phyloP scores from a whole-genome alignment of 2,113 vertebrate species.

The Thamnaconus septentrionalis region DNA sequence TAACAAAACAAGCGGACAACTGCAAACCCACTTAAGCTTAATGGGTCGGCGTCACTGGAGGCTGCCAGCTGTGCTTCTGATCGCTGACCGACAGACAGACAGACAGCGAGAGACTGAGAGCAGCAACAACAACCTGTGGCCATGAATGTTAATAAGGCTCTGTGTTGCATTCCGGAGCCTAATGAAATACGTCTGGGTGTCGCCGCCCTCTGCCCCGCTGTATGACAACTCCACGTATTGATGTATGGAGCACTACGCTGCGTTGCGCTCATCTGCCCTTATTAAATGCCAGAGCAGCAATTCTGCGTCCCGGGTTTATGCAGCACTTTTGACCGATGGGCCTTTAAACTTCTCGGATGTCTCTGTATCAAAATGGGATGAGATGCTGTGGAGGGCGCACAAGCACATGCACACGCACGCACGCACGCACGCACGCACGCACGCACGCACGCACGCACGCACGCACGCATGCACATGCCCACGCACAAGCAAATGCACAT shows the following conservation, averaged over 20 bases:
- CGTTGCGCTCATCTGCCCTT: conserved; percentile 48
- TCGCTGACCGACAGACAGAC: conserved; percentile 18
- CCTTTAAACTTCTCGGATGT: conserved; percentile 31
- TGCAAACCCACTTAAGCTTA: not conserved
- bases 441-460: too few relatives aligned
- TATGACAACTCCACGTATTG: conserved; percentile 58
- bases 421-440: too few relatives aligned
- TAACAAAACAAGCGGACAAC: not conserved
- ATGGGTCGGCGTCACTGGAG: conserved; percentile 7
- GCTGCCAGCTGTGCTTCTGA: not conserved
- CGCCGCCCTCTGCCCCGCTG: conserved; percentile 25
- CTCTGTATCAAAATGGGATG: conserved; percentile 25
- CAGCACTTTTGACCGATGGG: conserved; percentile 52
- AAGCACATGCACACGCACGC: not conserved
- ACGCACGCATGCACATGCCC: too few relatives aligned
- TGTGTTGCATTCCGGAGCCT: conserved; percentile 29
- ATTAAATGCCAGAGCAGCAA: conserved; percentile 66
- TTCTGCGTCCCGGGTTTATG: conserved; percentile 45
- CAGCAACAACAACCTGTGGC: conserved; percentile 55
- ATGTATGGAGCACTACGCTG: conserved; percentile 43
- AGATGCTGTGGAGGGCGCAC: conserved; percentile 16
- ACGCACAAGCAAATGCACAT: not conserved
- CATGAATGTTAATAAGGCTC: conserved; percentile 54
- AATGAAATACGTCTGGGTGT: conserved; percentile 47
- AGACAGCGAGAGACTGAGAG: conserved; percentile 9